Conservation (phyloP, 2,113 vertebrate genomes). For the Ceyx margarethae region DNA sequence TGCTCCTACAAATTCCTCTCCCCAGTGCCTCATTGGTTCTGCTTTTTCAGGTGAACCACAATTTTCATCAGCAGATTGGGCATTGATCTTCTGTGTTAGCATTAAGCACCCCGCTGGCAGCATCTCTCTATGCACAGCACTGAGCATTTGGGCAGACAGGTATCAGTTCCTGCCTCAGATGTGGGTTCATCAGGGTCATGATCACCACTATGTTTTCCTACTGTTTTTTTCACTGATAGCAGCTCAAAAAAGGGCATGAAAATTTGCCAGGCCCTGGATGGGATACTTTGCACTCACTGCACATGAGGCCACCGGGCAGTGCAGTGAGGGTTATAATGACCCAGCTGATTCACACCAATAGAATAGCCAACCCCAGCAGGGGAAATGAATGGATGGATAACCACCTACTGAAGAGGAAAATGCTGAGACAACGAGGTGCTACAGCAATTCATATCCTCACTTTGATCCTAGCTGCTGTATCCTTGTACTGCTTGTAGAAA, state of each 20-base stretch:
- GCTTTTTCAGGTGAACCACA: background rate
- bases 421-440: background rate
- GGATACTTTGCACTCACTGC: background rate
- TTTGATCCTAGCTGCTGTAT: constrained; percentile 27
- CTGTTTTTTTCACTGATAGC: background rate
- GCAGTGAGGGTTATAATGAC: background rate
- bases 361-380: background rate
- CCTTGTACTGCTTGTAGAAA: constrained; percentile 40
- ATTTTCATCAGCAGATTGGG: background rate
- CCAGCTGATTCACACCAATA: rapidly evolving
- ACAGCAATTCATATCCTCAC: background rate
- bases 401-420: constrained; percentile 41
- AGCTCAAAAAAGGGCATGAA: background rate
- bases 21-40: background rate
- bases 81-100: background rate
- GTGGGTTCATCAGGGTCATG: rapidly evolving
- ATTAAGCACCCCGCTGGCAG: background rate
- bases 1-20: background rate
- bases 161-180: background rate
- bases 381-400: background rate
- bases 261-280: background rate
- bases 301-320: rapidly evolving
- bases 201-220: background rate
- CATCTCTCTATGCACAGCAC: background rate
- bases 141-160: rapidly evolving